A percentile compares a stretch with the other conserved stretches of the same genome.
These are phyloP conservation scores for Polylopha cassiicola DNA, from an alignment of 2,888 invertebrate species.

Conservation along the genomic window DNA sequence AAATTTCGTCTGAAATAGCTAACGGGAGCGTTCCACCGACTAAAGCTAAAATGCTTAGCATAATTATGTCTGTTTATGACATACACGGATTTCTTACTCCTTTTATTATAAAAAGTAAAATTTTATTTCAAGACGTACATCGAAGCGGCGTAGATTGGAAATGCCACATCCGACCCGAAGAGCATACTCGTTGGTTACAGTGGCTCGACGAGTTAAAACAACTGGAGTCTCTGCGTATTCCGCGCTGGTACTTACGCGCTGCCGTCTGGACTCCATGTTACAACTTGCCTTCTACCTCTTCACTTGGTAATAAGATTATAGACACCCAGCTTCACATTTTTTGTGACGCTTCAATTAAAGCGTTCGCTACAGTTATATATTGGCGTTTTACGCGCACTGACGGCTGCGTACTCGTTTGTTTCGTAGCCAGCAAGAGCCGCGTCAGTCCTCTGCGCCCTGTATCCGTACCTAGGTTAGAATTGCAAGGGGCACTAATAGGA, in stretches of 20 bases:
- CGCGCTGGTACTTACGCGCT: slow-evolving; percentile 18
- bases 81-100: slow-evolving; percentile 1
- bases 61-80: slow-evolving; percentile 1
- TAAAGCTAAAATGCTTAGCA: not conserved
- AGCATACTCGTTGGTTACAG: slow-evolving; percentile 1
- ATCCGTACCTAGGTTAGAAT: not conserved
- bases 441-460: not conserved
- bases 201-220: slow-evolving; percentile 7
- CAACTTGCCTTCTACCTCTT: not conserved
- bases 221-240: slow-evolving; percentile 11
- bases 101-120: not conserved
- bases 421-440: not conserved
- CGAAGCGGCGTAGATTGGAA: slow-evolving; percentile 11
- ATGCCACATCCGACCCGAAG: slow-evolving; percentile 19
- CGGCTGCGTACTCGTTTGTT: not conserved
- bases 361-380: slow-evolving; percentile 30
- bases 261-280: slow-evolving; percentile 14
- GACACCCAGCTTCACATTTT: slow-evolving; percentile 28
- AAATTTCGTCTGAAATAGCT: not conserved
- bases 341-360: slow-evolving; percentile 30
- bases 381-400: slow-evolving; percentile 6
- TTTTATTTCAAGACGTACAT: slow-evolving; percentile 5
- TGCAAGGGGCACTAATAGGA: not conserved
- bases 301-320: not conserved
- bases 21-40: not conserved